Percentiles rank a stretch among this genome's conserved stretches.
These are phyloP conservation scores for Bimastos eiseni DNA, from an alignment of 2,888 invertebrate species.

Conservation along the genomic window DNA sequence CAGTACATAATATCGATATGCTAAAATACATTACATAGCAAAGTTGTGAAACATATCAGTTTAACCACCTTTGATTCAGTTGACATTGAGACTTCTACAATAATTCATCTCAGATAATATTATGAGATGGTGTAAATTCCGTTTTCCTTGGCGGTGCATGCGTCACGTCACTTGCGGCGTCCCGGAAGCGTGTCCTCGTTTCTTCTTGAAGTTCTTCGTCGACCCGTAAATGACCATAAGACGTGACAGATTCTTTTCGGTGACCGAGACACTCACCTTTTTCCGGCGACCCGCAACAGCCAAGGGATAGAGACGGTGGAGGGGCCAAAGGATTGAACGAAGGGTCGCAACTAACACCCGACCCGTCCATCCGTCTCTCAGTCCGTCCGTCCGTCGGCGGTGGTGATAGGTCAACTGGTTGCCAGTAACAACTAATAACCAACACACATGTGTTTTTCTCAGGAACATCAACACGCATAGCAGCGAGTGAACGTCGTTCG, in stretches of 20 bases:
- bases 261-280: background rate
- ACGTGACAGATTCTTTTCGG: background rate
- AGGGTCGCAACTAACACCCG: background rate
- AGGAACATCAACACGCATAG: background rate
- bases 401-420: constrained; percentile 4
- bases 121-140: background rate
- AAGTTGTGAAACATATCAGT: background rate
- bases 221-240: background rate
- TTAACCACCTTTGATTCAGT: background rate
- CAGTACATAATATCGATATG: too few species aligned
- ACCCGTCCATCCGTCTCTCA: background rate
- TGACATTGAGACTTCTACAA: background rate
- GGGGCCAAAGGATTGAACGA: background rate
- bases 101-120: background rate
- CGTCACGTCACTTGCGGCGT: background rate
- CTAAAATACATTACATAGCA: too few species aligned
- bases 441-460: background rate
- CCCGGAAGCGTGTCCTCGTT: background rate
- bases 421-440: background rate
- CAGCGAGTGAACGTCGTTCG: too few species aligned
- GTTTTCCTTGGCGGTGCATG: background rate
- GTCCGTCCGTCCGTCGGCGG: too few species aligned
- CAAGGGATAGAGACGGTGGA: background rate
- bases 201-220: constrained; percentile 6
- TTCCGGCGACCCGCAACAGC: background rate